These are phyloP conservation scores for Hypocryptadius cinnamomeus DNA, from an alignment of 2,113 vertebrate species.

Conservation along the genomic window DNA sequence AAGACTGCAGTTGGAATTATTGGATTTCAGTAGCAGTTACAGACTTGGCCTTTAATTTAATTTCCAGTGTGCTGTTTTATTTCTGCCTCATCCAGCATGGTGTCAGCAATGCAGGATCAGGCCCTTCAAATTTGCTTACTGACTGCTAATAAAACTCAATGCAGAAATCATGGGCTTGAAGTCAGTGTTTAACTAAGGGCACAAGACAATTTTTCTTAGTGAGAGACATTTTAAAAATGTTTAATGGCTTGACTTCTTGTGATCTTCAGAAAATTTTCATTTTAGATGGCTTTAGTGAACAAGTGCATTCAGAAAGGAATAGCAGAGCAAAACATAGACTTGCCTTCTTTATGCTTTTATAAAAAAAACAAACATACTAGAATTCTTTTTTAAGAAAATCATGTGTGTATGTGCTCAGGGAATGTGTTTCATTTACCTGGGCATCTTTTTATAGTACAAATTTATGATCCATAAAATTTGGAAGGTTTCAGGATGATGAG, in stretches of 20 bases:
- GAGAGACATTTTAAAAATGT: background rate
- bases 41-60: slow-evolving; percentile 56
- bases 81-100: slow-evolving; percentile 30
- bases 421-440: background rate
- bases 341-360: background rate
- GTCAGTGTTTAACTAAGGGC: background rate
- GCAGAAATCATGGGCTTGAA: background rate
- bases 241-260: background rate
- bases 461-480: background rate
- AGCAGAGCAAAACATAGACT: background rate
- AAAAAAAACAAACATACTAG: background rate
- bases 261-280: background rate
- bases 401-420: background rate
- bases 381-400: background rate
- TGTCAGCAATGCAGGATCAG: slow-evolving; percentile 32
- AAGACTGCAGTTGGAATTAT: slow-evolving; percentile 55
- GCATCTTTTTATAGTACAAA: background rate
- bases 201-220: background rate
- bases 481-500: background rate
- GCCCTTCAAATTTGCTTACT: slow-evolving; percentile 9
- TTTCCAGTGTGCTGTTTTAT: slow-evolving; percentile 56
- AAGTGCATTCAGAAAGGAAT: background rate
- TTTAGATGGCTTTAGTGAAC: background rate
- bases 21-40: slow-evolving; percentile 58
- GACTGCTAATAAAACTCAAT: slow-evolving; percentile 1